phyloP scores from a whole-genome alignment of 2,797 vertebrate genomes.

The Anguilla marmorata region DNA sequence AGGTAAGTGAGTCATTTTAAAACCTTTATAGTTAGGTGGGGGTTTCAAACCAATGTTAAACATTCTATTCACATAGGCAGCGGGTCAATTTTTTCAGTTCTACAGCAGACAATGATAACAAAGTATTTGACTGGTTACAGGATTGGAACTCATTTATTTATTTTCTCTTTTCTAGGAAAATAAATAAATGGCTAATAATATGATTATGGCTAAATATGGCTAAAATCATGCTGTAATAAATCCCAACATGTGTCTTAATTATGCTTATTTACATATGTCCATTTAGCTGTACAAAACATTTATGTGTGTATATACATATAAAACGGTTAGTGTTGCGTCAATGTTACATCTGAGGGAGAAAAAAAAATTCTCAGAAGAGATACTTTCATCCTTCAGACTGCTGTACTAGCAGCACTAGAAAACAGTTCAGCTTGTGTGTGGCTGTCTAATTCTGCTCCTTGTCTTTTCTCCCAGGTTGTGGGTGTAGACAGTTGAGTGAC shows the following conservation, averaged over 20 bases:
- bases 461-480: slow-evolving; percentile 11
- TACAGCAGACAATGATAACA: background rate
- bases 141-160: background rate
- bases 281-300: background rate
- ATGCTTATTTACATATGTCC: background rate
- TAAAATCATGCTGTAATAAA: no score
- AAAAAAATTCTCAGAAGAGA: background rate
- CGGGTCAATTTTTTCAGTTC: background rate
- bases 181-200: no score
- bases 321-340: background rate
- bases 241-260: no score
- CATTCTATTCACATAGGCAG: background rate
- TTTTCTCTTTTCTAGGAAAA: background rate
- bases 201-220: no score
- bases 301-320: background rate
- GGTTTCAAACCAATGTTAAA: background rate
- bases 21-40: background rate
- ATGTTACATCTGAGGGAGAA: background rate
- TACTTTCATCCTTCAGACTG: background rate
- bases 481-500: slow-evolving; percentile 16
- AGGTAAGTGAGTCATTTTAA: background rate
- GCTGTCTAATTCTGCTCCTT: background rate
- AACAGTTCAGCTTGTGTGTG: background rate
- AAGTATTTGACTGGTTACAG: background rate
- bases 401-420: background rate